Percentiles rank a stretch among this genome's conserved stretches.
Conservation (phyloP, 2,113 vertebrate genomes). For the Ophiodon elongatus region DNA sequence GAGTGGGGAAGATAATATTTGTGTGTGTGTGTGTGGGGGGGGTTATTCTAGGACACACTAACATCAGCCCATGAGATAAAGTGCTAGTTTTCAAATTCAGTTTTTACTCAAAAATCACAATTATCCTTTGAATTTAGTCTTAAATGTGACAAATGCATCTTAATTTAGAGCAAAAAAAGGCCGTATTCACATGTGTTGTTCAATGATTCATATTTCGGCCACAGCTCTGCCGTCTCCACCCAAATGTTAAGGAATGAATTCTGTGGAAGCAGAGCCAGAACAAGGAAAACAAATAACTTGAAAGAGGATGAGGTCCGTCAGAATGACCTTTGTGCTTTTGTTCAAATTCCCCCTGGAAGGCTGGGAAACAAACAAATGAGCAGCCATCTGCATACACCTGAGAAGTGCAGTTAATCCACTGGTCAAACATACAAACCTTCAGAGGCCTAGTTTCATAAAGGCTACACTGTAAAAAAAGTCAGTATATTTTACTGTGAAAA, state of each 20-base stretch:
- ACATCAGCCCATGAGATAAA: neutral
- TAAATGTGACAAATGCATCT: neutral
- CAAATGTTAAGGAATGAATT: slow-evolving; percentile 34
- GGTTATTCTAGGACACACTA: slow-evolving; percentile 27
- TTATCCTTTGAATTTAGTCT: neutral
- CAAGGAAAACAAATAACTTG: slow-evolving; percentile 51
- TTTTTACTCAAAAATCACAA: neutral
- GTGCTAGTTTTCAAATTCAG: neutral
- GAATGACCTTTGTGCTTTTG: slow-evolving; percentile 72
- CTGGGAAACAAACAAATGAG: slow-evolving; percentile 68
- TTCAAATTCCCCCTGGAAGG: slow-evolving; percentile 53
- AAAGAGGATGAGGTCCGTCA: slow-evolving; percentile 56
- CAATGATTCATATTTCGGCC: slow-evolving; percentile 35
- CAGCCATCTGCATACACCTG: slow-evolving; percentile 61
- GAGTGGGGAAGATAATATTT: neutral
- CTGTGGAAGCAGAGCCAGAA: slow-evolving; percentile 5
- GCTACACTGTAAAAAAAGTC: too few relatives aligned
- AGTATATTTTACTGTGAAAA: too few relatives aligned
- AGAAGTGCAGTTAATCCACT: slow-evolving; percentile 40
- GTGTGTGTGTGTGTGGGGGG: neutral
- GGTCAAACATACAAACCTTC: slow-evolving; percentile 28
- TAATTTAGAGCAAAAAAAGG: neutral
- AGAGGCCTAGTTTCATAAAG: neutral
- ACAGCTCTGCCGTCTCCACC: slow-evolving; percentile 13
- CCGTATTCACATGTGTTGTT: slow-evolving; percentile 14